These are phyloP conservation scores for Myzus persicae DNA, from an alignment of 1,140 invertebrate genomes.

Conservation along the genomic window DNA sequence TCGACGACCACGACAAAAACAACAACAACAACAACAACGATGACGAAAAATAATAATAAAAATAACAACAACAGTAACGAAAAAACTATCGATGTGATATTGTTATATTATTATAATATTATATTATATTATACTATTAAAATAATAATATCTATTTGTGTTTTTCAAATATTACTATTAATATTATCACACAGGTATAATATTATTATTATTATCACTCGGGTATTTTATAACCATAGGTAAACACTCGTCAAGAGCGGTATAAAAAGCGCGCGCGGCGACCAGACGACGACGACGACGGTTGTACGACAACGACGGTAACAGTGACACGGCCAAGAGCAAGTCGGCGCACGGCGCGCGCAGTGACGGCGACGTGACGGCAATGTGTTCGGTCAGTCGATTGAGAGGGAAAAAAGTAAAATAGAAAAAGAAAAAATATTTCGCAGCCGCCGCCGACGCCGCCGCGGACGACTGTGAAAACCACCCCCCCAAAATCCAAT, in stretches of 20 bases:
- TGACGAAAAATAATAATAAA: background rate
- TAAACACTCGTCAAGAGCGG: background rate
- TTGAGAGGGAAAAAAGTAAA: slow-evolving; percentile 9
- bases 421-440: slow-evolving; percentile 22
- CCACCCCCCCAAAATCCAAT: slow-evolving; percentile 47
- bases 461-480: slow-evolving; percentile 25
- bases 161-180: background rate
- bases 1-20: background rate
- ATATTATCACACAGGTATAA: background rate
- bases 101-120: background rate
- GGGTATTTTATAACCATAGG: background rate
- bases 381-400: slow-evolving; percentile 51
- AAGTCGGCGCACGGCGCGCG: slow-evolving; percentile 34
- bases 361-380: slow-evolving; percentile 38
- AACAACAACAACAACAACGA: background rate
- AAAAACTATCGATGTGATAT: background rate
- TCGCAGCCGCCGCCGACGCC: background rate
- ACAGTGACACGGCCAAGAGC: slow-evolving; percentile 26
- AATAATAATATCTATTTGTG: background rate
- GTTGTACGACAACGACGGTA: slow-evolving; percentile 1
- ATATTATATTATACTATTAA: background rate
- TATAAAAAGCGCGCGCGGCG: slow-evolving; percentile 13
- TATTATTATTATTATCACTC: background rate
- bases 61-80: too few species aligned
- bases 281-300: slow-evolving; percentile 23